These are phyloP conservation scores for Callocephalon fimbriatum DNA, from an alignment of 2,113 vertebrate species.

Conservation along the genomic window DNA sequence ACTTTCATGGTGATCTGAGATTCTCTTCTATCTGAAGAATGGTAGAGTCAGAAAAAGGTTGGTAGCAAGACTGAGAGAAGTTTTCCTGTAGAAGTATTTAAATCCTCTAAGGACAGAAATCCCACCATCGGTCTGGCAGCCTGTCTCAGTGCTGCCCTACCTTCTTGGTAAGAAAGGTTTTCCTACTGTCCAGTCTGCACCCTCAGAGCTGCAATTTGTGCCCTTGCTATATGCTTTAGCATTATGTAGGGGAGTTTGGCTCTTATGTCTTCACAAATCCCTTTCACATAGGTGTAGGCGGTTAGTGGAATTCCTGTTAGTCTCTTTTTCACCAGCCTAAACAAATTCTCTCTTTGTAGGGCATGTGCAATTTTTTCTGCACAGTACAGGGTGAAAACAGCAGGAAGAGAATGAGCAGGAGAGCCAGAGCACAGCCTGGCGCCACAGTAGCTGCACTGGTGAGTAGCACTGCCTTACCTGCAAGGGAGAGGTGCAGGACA, in stretches of 20 bases:
- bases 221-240: background rate
- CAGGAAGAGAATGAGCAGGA: background rate
- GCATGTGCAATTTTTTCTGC: background rate
- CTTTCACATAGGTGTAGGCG: background rate
- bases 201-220: background rate
- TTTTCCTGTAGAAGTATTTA: background rate
- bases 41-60: background rate
- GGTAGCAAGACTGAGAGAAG: background rate
- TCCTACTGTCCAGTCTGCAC: rapidly evolving
- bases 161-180: background rate
- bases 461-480: background rate
- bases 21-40: background rate
- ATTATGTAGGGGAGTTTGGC: background rate
- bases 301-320: background rate
- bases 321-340: background rate
- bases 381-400: background rate
- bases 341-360: background rate
- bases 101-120: background rate
- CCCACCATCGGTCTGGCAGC: background rate
- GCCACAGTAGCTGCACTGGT: background rate
- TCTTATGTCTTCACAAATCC: background rate
- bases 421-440: background rate
- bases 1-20: background rate
- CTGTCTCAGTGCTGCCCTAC: background rate
- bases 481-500: background rate